phyloP scores from a whole-genome alignment of 2,797 vertebrate genomes.

The Pterois miles region DNA sequence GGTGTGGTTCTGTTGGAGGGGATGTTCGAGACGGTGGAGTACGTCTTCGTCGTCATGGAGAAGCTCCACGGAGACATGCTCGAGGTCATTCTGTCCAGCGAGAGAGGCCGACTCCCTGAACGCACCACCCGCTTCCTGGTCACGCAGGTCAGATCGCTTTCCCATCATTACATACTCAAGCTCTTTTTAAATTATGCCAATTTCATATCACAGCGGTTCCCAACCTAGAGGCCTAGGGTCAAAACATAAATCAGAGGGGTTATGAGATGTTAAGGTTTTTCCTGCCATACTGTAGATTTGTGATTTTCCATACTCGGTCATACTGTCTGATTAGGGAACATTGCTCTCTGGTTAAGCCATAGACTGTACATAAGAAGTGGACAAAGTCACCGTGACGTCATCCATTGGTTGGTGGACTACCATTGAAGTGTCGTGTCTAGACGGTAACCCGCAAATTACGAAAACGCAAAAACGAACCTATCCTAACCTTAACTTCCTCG shows the following conservation, averaged over 20 bases:
- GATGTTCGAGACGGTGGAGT: constrained; percentile 79
- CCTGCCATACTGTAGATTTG: background rate
- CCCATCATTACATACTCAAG: background rate
- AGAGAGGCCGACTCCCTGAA: constrained; percentile 83
- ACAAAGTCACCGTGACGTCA: too few species aligned
- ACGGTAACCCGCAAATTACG: fast-evolving
- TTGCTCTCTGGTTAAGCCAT: background rate
- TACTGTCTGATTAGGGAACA: background rate
- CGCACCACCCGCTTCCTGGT: constrained; percentile 83
- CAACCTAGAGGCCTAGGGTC: fast-evolving
- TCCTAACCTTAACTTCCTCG: too few species aligned
- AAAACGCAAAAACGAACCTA: too few species aligned
- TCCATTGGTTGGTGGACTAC: too few species aligned
- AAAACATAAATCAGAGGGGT: too few species aligned
- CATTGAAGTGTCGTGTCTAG: too few species aligned
- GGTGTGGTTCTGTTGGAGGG: constrained; percentile 81
- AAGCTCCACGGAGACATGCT: constrained; percentile 87
- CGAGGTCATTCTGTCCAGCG: constrained; percentile 86
- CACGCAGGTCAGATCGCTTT: constrained; percentile 67
- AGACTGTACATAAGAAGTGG: too few species aligned
- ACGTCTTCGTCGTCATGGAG: constrained; percentile 85
- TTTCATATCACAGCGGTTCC: background rate
- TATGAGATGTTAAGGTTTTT: background rate
- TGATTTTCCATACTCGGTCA: background rate
- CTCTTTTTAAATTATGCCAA: fast-evolving